A percentile compares a stretch with the other conserved stretches of the same genome.
Evolutionary conservation across 2,113 vertebrate species (phyloP).

Genomic region (Aegithalos caudatus): DNA sequence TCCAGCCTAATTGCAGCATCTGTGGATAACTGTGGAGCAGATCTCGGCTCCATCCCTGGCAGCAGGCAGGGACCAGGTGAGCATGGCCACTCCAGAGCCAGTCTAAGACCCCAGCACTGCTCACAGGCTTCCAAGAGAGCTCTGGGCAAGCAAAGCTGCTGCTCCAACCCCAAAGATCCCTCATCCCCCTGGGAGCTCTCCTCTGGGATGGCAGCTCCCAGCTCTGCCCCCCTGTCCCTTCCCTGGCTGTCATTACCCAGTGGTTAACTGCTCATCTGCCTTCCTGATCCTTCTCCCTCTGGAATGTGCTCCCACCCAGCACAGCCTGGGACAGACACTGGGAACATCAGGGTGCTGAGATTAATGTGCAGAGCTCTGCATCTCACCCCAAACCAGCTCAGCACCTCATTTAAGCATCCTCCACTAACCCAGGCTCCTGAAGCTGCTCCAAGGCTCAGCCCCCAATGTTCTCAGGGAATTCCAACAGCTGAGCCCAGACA

Average conservation of each 20-base stretch:
- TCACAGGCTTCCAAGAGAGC: background rate
- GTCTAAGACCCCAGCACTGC: background rate
- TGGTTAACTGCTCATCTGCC: background rate
- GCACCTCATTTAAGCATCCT: background rate
- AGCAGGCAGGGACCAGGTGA: background rate
- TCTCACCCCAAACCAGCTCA: background rate
- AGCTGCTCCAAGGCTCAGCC: background rate
- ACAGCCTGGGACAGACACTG: accelerated
- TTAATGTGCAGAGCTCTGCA: background rate
- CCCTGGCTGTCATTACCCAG: background rate
- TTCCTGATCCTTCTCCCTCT: background rate
- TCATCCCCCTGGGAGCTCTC: background rate
- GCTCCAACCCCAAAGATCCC: too few relatives aligned
- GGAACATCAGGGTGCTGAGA: accelerated
- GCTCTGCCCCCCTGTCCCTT: too few relatives aligned
- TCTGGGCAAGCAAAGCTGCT: background rate
- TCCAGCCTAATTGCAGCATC: slow-evolving; percentile 24
- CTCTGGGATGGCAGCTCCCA: background rate
- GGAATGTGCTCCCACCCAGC: background rate
- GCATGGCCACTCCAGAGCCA: background rate
- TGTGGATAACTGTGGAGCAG: background rate
- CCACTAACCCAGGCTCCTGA: background rate
- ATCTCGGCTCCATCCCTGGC: background rate
- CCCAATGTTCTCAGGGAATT: background rate
- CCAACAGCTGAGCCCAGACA: background rate